Conservation (phyloP, 2,888 invertebrate genomes). For the Copidosoma aretas region DNA sequence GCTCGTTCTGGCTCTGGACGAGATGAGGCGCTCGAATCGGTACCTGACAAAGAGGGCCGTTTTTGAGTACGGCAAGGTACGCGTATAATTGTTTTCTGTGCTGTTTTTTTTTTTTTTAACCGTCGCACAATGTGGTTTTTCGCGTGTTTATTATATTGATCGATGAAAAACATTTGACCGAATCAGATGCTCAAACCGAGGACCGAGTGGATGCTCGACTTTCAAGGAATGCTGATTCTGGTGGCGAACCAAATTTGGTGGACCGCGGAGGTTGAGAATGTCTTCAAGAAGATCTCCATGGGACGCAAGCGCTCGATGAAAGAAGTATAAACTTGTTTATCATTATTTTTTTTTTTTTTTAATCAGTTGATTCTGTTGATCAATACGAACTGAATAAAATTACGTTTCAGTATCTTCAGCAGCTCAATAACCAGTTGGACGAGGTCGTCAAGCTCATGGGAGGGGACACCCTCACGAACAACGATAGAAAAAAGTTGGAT, state of each 20-base stretch:
- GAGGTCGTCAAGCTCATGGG: constrained; percentile 72
- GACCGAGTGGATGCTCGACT: constrained; percentile 87
- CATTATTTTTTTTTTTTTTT: not conserved
- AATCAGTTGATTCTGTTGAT: not conserved
- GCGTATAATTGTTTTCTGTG: too few relatives aligned
- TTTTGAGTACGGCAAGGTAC: constrained; percentile 82
- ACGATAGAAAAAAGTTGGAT: constrained; percentile 87
- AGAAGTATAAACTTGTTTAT: constrained; percentile 66
- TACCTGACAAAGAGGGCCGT: constrained; percentile 87
- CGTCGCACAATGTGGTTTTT: too few relatives aligned
- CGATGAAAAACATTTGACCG: too few relatives aligned
- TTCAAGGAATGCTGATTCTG: constrained; percentile 86
- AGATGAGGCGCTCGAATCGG: constrained; percentile 85
- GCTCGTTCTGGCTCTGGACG: constrained; percentile 85
- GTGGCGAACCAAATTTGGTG: constrained; percentile 93
- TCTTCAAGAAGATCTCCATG: constrained; percentile 74
- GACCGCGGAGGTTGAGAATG: constrained; percentile 94
- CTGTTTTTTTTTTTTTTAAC: too few relatives aligned
- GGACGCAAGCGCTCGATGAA: constrained; percentile 90
- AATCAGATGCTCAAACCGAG: constrained; percentile 62
- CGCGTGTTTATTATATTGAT: too few relatives aligned
- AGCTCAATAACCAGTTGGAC: constrained; percentile 82
- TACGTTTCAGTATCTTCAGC: constrained; percentile 69
- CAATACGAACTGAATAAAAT: not conserved
- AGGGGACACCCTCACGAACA: constrained; percentile 67